A percentile compares a stretch with the other conserved stretches of the same genome.
phyloP scores from a whole-genome alignment of 2,797 vertebrate species.

The Coregonus suidteri region DNA sequence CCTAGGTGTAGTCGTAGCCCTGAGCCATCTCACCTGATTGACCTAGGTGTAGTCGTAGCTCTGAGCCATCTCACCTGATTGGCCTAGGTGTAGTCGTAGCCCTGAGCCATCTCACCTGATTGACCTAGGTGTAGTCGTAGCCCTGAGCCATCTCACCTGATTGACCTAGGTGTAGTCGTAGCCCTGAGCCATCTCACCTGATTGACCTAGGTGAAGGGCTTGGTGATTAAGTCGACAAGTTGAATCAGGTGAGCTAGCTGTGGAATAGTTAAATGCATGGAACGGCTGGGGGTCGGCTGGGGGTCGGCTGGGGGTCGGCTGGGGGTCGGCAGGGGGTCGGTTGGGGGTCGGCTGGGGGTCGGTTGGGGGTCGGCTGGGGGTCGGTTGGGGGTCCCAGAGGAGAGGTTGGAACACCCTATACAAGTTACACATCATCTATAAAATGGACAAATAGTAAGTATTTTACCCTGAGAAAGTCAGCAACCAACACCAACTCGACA shows the following conservation, averaged over 20 bases:
- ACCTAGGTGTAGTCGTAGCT: neutral
- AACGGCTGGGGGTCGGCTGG: neutral
- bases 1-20: neutral
- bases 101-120: neutral
- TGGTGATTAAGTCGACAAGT: neutral
- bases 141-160: neutral
- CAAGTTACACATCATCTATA: neutral
- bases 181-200: neutral
- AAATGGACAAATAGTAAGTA: neutral
- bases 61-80: neutral
- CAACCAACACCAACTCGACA: constrained; percentile 84
- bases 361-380: too few species aligned
- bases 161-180: neutral
- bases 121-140: neutral
- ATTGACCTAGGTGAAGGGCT: neutral
- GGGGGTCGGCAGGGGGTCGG: too few species aligned
- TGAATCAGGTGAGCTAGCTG: neutral
- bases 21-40: neutral
- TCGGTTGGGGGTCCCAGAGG: neutral
- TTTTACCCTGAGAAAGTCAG: constrained; percentile 85
- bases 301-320: too few species aligned
- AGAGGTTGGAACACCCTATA: neutral
- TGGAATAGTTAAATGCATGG: neutral
- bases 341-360: too few species aligned
- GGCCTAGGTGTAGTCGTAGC: neutral